Evolutionary conservation across 1,140 invertebrate species (phyloP), one percentile per base, ranked within the genome.

Genomic region (Metaphire vulgaris): DNA sequence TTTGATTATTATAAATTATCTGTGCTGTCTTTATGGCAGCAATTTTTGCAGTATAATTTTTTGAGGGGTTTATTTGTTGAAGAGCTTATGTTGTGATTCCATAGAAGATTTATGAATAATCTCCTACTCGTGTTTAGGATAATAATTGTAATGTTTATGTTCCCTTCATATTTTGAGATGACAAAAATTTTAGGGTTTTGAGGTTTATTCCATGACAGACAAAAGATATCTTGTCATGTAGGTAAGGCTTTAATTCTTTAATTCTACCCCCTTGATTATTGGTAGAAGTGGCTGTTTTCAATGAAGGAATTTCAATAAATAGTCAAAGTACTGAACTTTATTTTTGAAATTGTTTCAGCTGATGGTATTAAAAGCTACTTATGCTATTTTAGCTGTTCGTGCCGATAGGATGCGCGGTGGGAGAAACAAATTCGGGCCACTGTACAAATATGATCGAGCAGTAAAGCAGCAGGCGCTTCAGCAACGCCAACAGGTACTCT

Each of bases 371-470:
- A 12, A 12, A 12, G 41, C 41, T 21, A 21, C 21, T 12, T 56
- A 12, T 56, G 41, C 6, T 56, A 77, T 80, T 84, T 85, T 72
- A 99, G 97, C 97, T 82, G 97, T 99, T 29, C 90, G 97, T 88
- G 94, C 95, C 66, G 97, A 99, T 86, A 90, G 97, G 80, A 99
- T 99, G 96, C 89, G 97, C 73, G 97, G 97, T 65, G 97, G 97
- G 28, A 90, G 97, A 78, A 99, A 99, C 87, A 99, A 99, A 88
- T 99, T 99, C 86, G 97, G 97, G 15, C 96, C 97, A 29, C 98
- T 99, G 95, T 99, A 99, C 90, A 99, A 99, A 87, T 89, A 96
- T 75, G 96, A 99, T 87, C 88, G 97, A 77, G 97, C 97, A 83
- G 89, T 96, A 80, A 97, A 98, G 85, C 87, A 98, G 79, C 96